Percentiles rank a stretch among this genome's conserved stretches.
phyloP scores from a whole-genome alignment of 2,797 vertebrate genomes.

The Poecilia picta region DNA sequence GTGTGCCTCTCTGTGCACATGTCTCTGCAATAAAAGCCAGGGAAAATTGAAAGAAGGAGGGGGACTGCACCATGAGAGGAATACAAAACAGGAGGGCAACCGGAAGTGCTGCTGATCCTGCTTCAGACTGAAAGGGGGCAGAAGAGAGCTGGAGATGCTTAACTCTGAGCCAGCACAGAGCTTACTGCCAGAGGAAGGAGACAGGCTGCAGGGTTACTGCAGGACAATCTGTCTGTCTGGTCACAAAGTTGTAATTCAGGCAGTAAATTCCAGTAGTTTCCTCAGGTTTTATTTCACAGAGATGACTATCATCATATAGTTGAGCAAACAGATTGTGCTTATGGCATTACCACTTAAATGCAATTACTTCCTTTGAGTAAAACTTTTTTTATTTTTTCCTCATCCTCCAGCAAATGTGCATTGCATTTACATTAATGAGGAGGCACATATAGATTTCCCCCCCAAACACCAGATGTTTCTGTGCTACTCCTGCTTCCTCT shows the following conservation, averaged over 20 bases:
- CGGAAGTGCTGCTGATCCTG: slow-evolving; percentile 71
- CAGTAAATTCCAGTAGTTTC: slow-evolving; percentile 36
- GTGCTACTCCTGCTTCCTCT: slow-evolving; percentile 7
- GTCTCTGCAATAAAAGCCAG: slow-evolving; percentile 33
- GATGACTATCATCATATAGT: neutral
- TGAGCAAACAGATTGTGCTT: neutral
- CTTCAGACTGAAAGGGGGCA: slow-evolving; percentile 63
- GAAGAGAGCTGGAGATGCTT: slow-evolving; percentile 60
- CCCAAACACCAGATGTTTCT: slow-evolving; percentile 7
- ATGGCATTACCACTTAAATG: neutral
- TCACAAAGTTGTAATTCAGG: slow-evolving; percentile 33
- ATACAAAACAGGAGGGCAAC: slow-evolving; percentile 59
- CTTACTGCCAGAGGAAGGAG: slow-evolving; percentile 16
- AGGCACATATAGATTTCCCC: neutral
- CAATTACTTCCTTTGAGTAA: neutral
- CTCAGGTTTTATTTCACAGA: neutral
- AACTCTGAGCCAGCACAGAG: neutral
- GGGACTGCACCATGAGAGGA: slow-evolving; percentile 55
- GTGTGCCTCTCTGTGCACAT: slow-evolving; percentile 31
- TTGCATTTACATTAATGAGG: neutral
- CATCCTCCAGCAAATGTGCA: neutral
- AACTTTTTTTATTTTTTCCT: neutral
- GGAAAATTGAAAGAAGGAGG: slow-evolving; percentile 47
- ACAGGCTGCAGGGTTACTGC: slow-evolving; percentile 55
- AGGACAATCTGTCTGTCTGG: slow-evolving; percentile 32